Evolutionary conservation across 2,888 invertebrate species (phyloP), one percentile per base, ranked within the genome.

Genomic region (Epirrhoe tristata): DNA sequence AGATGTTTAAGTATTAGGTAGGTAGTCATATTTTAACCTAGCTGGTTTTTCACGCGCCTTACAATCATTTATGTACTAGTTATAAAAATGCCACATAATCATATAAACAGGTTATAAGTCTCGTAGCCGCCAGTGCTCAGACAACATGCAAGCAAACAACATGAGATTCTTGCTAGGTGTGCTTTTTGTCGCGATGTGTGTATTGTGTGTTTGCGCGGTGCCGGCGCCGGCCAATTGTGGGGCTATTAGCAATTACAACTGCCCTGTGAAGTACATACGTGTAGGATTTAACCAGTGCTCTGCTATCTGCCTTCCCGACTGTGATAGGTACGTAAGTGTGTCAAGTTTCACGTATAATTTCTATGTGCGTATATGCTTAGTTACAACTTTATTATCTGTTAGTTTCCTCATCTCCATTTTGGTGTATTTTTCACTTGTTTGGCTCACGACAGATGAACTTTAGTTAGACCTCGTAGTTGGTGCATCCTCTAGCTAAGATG

Each of bases 301-400:
- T 43, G 5, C 12, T 4, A 2, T 5, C 12, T 43, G 39, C 39
- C 5, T 10, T 43, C 12, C 17, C 10, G 48, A 54, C 43, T 61
- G 61, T 31, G n/a, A 32, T 0, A 56, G 14, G 62, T 62, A n/a
- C n/a, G n/a, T n/a, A 16, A 51, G 56, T 62, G 36, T 10, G 36
- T 8, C 36, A 39, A 7, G 7, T 10, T 7, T 8, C 36, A 10
- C 8, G 10, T 39, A 24, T 24, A 24, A 24, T 24, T 24, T 24
- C 1, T 24, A 24, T 24, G 24, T 24, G 24, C 24, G 24, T 24
- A 3, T 24, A 3, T 24, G 24, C 24, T 2, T 24, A 24, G 24
- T 3, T 24, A 24, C 24, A 24, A 24, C 24, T 24, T 2, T 24
- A 24, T 24, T 24, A 24, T 24, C 24, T 24, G 24, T 24, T 1